A percentile compares a stretch with the other conserved stretches of the same genome.
Evolutionary conservation across 2,888 invertebrate genomes (phyloP).

Genomic region (Brachypterus glaber): DNA sequence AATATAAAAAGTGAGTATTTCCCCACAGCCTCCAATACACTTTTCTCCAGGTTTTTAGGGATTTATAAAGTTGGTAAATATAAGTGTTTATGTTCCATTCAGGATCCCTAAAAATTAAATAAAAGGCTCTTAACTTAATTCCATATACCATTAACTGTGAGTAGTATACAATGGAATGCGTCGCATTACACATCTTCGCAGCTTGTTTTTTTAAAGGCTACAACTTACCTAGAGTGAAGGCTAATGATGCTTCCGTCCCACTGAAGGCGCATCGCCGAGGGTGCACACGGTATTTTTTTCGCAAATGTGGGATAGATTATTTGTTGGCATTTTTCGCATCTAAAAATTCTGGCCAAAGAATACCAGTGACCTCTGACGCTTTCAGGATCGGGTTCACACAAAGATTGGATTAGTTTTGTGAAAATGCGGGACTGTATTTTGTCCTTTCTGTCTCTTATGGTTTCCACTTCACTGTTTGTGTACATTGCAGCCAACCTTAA

Average conservation of each 20-base stretch:
- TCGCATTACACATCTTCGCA: too few species aligned
- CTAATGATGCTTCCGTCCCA: conserved; percentile 63
- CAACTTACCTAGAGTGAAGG: conserved; percentile 57
- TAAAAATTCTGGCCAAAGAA: conserved; percentile 67
- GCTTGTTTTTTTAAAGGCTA: too few species aligned
- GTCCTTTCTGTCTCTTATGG: conserved; percentile 77
- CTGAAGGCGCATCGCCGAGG: conserved; percentile 63
- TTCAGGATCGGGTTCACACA: conserved; percentile 68
- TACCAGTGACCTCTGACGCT: conserved; percentile 71
- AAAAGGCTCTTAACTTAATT: too few species aligned
- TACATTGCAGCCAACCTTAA: conserved; percentile 75
- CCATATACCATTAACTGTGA: not conserved
- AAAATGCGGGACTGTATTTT: conserved; percentile 77
- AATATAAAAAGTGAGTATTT: conserved; percentile 77
- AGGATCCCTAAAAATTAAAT: conserved; percentile 54
- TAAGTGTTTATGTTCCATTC: conserved; percentile 76
- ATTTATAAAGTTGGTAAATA: conserved; percentile 63
- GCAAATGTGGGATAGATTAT: conserved; percentile 61
- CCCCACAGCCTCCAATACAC: conserved; percentile 95
- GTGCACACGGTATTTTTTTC: conserved; percentile 61
- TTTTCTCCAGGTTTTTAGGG: conserved; percentile 73
- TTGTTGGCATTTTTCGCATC: conserved; percentile 67
- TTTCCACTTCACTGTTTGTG: conserved; percentile 77
- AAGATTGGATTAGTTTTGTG: conserved; percentile 69
- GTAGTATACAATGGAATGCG: too few species aligned